Conservation (phyloP, 1,140 invertebrate species). For the Heliconius hewitsoni region DNA sequence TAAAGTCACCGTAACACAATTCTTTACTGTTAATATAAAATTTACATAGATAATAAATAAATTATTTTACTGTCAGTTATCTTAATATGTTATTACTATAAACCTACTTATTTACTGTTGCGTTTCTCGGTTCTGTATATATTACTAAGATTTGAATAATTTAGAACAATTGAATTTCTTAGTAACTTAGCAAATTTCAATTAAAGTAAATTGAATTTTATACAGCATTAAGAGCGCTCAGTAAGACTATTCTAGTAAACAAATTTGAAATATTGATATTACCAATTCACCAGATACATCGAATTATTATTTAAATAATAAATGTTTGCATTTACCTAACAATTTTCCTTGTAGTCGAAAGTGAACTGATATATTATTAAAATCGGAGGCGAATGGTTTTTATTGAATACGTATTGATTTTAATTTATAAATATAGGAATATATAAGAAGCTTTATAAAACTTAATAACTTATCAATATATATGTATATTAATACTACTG, state of each 20-base stretch:
- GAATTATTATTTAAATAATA: conserved; percentile 69
- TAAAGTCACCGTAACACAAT: too few relatives aligned
- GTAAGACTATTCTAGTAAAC: conserved; percentile 24
- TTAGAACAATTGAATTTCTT: too few relatives aligned
- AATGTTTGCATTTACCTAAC: conserved; percentile 62
- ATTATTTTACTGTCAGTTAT: too few relatives aligned
- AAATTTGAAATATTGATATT: conserved; percentile 30
- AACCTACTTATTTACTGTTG: too few relatives aligned
- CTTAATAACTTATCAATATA: background rate
- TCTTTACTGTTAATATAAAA: too few relatives aligned
- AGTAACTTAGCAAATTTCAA: background rate
- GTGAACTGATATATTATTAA: conserved; percentile 50
- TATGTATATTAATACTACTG: too few relatives aligned
- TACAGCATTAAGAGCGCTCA: background rate
- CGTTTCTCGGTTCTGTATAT: too few relatives aligned
- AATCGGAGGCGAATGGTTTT: conserved; percentile 25
- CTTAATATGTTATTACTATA: too few relatives aligned
- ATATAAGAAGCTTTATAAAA: background rate
- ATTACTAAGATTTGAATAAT: too few relatives aligned
- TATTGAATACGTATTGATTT: conserved; percentile 38
- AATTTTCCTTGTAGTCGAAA: conserved; percentile 51
- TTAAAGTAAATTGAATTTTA: background rate
- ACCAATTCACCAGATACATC: conserved; percentile 35
- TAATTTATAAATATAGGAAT: background rate
- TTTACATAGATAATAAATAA: too few relatives aligned